Conservation (phyloP, 2,113 vertebrate genomes). For the Anoura caudifer region DNA sequence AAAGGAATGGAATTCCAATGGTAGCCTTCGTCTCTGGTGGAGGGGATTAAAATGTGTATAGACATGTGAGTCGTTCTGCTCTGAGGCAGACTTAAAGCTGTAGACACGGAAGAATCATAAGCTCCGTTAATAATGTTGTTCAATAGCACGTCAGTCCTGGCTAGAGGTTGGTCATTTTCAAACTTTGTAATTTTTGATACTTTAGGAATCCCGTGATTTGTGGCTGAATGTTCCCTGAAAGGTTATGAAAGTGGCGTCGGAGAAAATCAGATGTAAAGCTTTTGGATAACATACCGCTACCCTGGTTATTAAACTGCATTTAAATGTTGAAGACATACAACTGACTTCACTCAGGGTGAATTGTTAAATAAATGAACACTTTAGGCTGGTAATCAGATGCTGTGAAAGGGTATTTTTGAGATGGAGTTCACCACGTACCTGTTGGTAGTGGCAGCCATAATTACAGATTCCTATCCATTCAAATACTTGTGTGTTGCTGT, state of each 20-base stretch:
- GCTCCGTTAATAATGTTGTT: slow-evolving; percentile 57
- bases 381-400: slow-evolving; percentile 69
- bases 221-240: slow-evolving; percentile 61
- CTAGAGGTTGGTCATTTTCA: slow-evolving; percentile 51
- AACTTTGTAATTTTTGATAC: slow-evolving; percentile 67
- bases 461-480: slow-evolving; percentile 45
- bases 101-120: slow-evolving; percentile 34
- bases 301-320: slow-evolving; percentile 71
- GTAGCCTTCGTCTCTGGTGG: slow-evolving; percentile 72
- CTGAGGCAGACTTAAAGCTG: slow-evolving; percentile 47
- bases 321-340: slow-evolving; percentile 61
- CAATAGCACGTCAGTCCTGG: neutral
- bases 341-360: slow-evolving; percentile 68
- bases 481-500: slow-evolving; percentile 55
- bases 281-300: slow-evolving; percentile 66
- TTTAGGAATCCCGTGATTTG: slow-evolving; percentile 50
- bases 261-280: slow-evolving; percentile 70
- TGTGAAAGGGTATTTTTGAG: slow-evolving; percentile 59
- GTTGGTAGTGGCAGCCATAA: slow-evolving; percentile 52
- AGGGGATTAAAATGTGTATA: slow-evolving; percentile 68
- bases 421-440: slow-evolving; percentile 27
- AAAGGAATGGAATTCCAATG: slow-evolving; percentile 79
- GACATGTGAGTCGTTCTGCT: slow-evolving; percentile 65
- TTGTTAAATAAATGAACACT: slow-evolving; percentile 75
- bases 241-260: slow-evolving; percentile 50